Evolutionary conservation across 1,140 invertebrate genomes (phyloP), one percentile per base, ranked within the genome.

Genomic region (Thalassaphorura encarpata): DNA sequence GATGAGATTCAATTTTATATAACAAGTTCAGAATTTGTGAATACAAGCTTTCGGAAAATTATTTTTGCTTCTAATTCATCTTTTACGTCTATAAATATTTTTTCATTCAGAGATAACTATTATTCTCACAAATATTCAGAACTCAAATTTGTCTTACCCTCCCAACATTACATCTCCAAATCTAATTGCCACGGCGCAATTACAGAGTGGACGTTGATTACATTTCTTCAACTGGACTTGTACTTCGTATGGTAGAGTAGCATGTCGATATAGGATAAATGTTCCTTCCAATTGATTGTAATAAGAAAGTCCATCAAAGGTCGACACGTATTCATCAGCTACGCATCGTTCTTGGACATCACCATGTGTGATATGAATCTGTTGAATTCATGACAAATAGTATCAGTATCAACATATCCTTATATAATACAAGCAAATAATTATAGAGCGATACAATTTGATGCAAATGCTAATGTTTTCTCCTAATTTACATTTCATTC

Each of bases 281-380:
- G 46, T 60, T 16, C 66, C 66, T 53, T 66, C 61, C 27, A 63
- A 42, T 5, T 41, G 36, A 52, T 67, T 63, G n/a, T 21, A 15
- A 36, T 66, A 67, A 16, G 33, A 29, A 1, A 66, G 29, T 6
- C 61, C 63, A 53, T 67, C 66, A 56, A 67, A 67, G 13, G 66
- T 67, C 15, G 59, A 46, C 11, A 63, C 58, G 23, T 51, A 52
- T 13, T 54, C 58, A 33, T 56, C 54, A 1, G 51, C 49, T 23
- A 42, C 50, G 28, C 66, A 67, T 31, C 54, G 55, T 53, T 63
- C 63, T n/a, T 42, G 47, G 0, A 64, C 63, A 51, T 67, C 63
- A 41, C 52, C 61, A 39, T 59, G 58, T 13, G 27, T 26, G 13
- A 66, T 55, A 13, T 56, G 45, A 52, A 67, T 52, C 63, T 66